Percentiles rank a stretch among this genome's conserved stretches.
These are phyloP conservation scores for Brachyptera putata DNA, from an alignment of 2,888 invertebrate genomes.

Conservation along the genomic window DNA sequence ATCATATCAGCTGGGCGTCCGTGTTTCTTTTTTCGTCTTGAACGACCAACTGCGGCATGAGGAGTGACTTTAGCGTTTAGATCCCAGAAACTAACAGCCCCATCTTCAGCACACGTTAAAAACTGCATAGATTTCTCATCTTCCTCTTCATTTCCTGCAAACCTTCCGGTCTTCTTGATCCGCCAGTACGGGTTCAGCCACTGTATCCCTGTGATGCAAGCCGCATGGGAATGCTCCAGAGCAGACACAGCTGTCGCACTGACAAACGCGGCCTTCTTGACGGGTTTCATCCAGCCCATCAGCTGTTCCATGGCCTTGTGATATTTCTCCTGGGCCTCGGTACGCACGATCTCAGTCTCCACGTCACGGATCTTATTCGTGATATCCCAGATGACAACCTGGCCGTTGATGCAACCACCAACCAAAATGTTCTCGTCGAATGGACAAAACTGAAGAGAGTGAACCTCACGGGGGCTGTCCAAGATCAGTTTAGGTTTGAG, in stretches of 20 bases:
- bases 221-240: constrained; percentile 58
- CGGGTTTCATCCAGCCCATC: constrained; percentile 65
- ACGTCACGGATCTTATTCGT: constrained; percentile 58
- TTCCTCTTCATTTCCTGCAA: constrained; percentile 41
- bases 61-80: constrained; percentile 45
- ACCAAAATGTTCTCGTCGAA: constrained; percentile 63
- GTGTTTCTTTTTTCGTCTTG: constrained; percentile 1
- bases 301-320: constrained; percentile 48
- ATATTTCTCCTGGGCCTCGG: constrained; percentile 59
- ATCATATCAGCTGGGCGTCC: constrained; percentile 47
- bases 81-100: constrained; percentile 67
- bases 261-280: constrained; percentile 55
- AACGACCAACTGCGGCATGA: background rate
- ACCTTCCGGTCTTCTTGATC: constrained; percentile 3
- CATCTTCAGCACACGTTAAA: constrained; percentile 62
- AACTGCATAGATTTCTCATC: constrained; percentile 55
- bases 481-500: constrained; percentile 61
- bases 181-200: constrained; percentile 62
- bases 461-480: constrained; percentile 62
- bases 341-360: constrained; percentile 58
- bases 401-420: constrained; percentile 68
- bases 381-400: constrained; percentile 62
- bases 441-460: constrained; percentile 62
- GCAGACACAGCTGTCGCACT: constrained; percentile 58
- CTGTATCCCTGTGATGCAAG: constrained; percentile 58